Evolutionary conservation across 2,888 invertebrate genomes (phyloP), one percentile per base, ranked within the genome.

Genomic region (Patella ulyssiponensis): DNA sequence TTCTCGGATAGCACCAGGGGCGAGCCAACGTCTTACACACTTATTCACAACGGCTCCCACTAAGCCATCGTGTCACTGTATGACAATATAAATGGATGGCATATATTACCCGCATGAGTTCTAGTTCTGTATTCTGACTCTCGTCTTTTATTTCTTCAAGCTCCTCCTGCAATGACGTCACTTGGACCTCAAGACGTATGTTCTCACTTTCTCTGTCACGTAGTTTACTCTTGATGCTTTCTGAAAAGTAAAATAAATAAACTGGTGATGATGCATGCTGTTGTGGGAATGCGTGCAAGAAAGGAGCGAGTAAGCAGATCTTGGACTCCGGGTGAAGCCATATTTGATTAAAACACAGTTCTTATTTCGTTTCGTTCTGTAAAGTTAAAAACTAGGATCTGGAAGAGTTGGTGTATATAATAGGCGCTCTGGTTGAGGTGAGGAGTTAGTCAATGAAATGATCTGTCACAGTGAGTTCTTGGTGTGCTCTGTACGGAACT

Each of bases 161-260:
- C 70, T 86, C 83, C 4, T 80, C 78, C 70, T 86, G 81, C 53
- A 87, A 78, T 51, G 82, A 86, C 27, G 80, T 78, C 14, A 90
- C 79, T 77, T 91, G 89, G 17, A 83, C 83, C 71, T 86, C 95
- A 89, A 95, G 93, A 1, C 93, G 92, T 64, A 95, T 95, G 75
- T 96, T 92, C 90, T 97, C 96, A 85, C 94, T 93, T 90, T 95
- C 95, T 58, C 86, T 85, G 23, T 82, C 77, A 71, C 82, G 83
- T 12, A 90, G 80, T 14, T 85, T 81, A 5, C 78, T 77, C 53
- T 82, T 76, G 11, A 87, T 81, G 71, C 87, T 86, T 73, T 86
- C 90, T 90, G 83, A 17, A 82, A 80, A 52, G 51, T 14, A 69
- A 53, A 9, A 44, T 44, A 44, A 44, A 44, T 44, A 9, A 44